Evolutionary conservation across 2,113 vertebrate genomes (phyloP), one percentile per base, ranked within the genome.

Genomic region (Riparia riparia): DNA sequence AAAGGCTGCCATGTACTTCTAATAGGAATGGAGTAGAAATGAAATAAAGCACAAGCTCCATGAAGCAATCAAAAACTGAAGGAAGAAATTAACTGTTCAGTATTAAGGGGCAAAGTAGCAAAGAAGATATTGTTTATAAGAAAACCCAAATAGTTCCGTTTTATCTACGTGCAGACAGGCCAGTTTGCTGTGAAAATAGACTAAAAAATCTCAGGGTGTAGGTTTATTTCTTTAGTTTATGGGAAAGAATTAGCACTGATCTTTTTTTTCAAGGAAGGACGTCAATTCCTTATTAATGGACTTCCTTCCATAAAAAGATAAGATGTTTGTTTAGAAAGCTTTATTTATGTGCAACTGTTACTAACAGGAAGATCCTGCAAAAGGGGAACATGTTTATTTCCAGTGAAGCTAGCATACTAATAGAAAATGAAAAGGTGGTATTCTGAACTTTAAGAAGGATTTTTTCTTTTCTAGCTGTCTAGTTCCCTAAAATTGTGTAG

Each of bases 231-330:
- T 95, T 91, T 90, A 68, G 94, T 97, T 98, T 97, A 96, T 97
- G 94, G 96, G 97, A 97, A 98, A 97, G 63, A 96, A 93, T 94
- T 95, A 94, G 76, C 84, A 96, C 76, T 85, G 94, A 93, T 95
- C 49, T 61, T 51, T 96, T 82, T 50, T 93, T 76, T 88, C 87
- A 82, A 96, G 97, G 96, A 98, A 98, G 87, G 96, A 96, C 97
- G 94, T 98, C 97, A 98, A 74, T 98, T 97, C 97, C 96, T 96
- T 95, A 96, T 98, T 97, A 97, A 96, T 97, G 94, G 95, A 97
- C 97, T 98, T 98, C 98, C 98, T 98, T 97, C 95, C 97, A 96
- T 93, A 85, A 94, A 93, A 96, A 97, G 98, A 98, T 98, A 98
- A 98, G 97, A 96, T 70, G 97, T 97, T 97, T 98, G 97, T 98